Percentiles rank a stretch among this genome's conserved stretches.
Conservation (phyloP, 2,797 vertebrate species). For the Meriones psammophilus region DNA sequence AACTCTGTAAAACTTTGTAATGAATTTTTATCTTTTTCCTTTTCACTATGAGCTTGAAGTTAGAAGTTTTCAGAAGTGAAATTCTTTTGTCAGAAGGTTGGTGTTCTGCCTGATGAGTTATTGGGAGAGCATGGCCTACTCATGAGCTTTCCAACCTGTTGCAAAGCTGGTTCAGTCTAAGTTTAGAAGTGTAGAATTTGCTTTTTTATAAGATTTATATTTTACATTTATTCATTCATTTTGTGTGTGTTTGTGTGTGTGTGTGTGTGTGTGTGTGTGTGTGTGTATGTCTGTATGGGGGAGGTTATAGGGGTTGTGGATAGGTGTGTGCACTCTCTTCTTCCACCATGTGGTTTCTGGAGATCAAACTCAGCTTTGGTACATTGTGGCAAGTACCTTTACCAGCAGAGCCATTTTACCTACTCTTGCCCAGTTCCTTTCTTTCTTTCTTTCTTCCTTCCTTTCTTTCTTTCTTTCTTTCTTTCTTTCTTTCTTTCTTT, state of each 20-base stretch:
- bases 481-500: too few relatives aligned
- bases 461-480: too few relatives aligned
- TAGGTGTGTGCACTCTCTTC: background rate
- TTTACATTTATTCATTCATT: background rate
- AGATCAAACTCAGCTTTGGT: background rate
- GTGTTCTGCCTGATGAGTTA: background rate
- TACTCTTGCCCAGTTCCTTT: background rate
- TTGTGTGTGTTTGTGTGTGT: background rate
- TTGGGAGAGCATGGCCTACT: background rate
- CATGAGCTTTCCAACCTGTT: background rate
- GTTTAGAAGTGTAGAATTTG: constrained; percentile 24
- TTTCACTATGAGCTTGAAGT: background rate
- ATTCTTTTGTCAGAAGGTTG: background rate
- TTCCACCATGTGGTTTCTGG: background rate
- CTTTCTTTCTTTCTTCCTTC: background rate
- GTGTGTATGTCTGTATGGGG: background rate
- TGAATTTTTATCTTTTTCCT: background rate
- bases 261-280: background rate
- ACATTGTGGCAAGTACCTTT: too few relatives aligned
- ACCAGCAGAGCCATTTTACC: background rate
- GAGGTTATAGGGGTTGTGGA: background rate
- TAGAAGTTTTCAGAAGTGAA: background rate
- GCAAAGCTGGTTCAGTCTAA: constrained; percentile 37
- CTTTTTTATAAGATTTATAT: background rate
- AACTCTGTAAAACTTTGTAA: background rate